Conservation (phyloP, 2,113 vertebrate genomes). For the Eudyptes chrysolophus region DNA sequence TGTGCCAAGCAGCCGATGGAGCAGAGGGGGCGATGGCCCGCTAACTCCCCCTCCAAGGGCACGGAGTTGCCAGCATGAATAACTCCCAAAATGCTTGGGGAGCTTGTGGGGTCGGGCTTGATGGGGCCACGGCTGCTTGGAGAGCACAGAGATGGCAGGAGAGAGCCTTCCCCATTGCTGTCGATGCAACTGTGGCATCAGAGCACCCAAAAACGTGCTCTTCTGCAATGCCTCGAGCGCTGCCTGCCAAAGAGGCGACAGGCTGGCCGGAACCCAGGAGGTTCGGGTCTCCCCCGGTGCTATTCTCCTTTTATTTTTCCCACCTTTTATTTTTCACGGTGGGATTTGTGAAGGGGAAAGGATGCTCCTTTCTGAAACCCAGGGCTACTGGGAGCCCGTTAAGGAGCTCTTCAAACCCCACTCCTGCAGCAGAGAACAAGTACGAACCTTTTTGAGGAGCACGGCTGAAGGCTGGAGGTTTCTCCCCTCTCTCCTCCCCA, state of each 20-base stretch:
- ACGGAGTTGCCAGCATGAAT: neutral
- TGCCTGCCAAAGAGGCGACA: accelerated
- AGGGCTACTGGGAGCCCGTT: accelerated
- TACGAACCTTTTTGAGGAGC: accelerated
- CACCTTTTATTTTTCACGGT: neutral
- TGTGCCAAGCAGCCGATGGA: neutral
- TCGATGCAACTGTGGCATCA: accelerated
- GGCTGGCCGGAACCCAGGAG: accelerated
- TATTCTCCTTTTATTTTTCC: neutral
- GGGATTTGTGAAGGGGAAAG: neutral
- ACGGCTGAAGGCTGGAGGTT: neutral
- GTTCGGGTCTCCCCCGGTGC: accelerated
- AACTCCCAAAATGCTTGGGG: accelerated
- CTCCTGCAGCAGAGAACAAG: accelerated
- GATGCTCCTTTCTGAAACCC: neutral
- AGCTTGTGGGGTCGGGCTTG: neutral
- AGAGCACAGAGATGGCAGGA: accelerated
- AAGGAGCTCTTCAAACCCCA: neutral
- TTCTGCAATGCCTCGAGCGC: neutral
- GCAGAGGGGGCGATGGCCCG: accelerated
- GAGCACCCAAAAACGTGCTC: neutral
- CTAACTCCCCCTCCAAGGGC: neutral
- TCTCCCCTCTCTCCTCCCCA: neutral
- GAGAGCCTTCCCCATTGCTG: neutral
- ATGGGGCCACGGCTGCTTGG: neutral